A percentile compares a stretch with the other conserved stretches of the same genome.
Evolutionary conservation across 1,140 invertebrate species (phyloP).

Genomic region (Choristoneura fumiferana): DNA sequence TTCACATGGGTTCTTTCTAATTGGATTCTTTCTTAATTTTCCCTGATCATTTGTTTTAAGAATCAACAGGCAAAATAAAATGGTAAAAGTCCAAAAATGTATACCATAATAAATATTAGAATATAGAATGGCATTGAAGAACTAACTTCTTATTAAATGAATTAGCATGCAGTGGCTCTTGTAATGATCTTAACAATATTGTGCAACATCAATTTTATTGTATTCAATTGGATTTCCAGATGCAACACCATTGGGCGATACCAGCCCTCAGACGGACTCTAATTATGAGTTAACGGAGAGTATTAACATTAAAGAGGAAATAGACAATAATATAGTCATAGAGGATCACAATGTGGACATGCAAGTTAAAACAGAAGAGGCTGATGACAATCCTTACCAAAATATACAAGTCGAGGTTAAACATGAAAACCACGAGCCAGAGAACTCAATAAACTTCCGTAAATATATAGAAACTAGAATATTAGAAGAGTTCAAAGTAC

Average conservation of each 20-base stretch:
- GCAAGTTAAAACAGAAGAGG: constrained; percentile 20
- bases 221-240: neutral
- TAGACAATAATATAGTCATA: constrained; percentile 16
- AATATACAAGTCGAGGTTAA: constrained; percentile 50
- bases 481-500: constrained; percentile 22
- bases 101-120: no score
- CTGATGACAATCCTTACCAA: constrained; percentile 40
- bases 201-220: neutral
- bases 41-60: no score
- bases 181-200: neutral
- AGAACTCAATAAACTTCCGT: constrained; percentile 10
- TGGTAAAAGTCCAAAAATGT: no score
- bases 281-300: constrained; percentile 1
- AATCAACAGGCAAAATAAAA: no score
- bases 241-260: neutral
- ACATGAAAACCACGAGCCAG: constrained; percentile 40
- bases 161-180: no score
- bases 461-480: constrained; percentile 20
- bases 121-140: no score
- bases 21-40: no score
- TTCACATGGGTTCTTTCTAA: no score
- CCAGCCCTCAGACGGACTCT: neutral
- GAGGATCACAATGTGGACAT: constrained; percentile 17
- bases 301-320: constrained; percentile 6
- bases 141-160: no score